These are phyloP conservation scores for Lordiphosa clarofinis DNA, from an alignment of 1,140 invertebrate species.

Conservation along the genomic window DNA sequence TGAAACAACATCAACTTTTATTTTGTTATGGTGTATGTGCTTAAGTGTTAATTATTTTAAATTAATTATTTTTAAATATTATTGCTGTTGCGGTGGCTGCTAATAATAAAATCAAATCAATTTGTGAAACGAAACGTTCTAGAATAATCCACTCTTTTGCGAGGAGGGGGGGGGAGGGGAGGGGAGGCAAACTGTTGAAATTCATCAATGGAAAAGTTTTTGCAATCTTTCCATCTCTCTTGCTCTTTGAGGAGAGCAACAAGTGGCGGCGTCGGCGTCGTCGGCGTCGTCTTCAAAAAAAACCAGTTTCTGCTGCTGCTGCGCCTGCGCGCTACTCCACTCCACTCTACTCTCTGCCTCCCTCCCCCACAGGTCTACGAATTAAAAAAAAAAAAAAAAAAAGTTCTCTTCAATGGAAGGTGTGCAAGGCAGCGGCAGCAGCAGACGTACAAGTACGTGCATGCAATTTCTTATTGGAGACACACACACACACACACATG, in stretches of 20 bases:
- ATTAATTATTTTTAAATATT: slow-evolving; percentile 13
- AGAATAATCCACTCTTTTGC: too few species aligned
- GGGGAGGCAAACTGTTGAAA: slow-evolving; percentile 35
- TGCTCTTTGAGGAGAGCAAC: slow-evolving; percentile 21
- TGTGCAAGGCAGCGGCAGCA: too few species aligned
- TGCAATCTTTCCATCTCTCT: slow-evolving; percentile 58
- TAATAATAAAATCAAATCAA: neutral
- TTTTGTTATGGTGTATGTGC: slow-evolving; percentile 43
- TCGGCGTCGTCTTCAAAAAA: slow-evolving; percentile 69
- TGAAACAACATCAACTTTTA: slow-evolving; percentile 40
- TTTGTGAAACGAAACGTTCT: too few species aligned
- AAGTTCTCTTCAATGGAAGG: slow-evolving; percentile 33
- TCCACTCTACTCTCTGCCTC: too few species aligned
- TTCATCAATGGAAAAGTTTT: slow-evolving; percentile 75
- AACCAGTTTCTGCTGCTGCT: slow-evolving; percentile 61
- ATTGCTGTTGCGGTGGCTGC: slow-evolving; percentile 19
- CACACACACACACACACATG: slow-evolving; percentile 11
- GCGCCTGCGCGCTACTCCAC: slow-evolving; percentile 43
- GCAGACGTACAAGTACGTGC: slow-evolving; percentile 34
- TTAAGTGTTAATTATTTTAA: slow-evolving; percentile 40
- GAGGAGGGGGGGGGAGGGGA: neutral
- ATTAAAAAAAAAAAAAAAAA: slow-evolving; percentile 6
- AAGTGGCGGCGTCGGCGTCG: slow-evolving; percentile 23
- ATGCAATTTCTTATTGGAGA: slow-evolving; percentile 72
- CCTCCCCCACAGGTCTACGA: neutral